phyloP scores from a whole-genome alignment of 2,797 vertebrate genomes.

The Steatocranus sp. region DNA sequence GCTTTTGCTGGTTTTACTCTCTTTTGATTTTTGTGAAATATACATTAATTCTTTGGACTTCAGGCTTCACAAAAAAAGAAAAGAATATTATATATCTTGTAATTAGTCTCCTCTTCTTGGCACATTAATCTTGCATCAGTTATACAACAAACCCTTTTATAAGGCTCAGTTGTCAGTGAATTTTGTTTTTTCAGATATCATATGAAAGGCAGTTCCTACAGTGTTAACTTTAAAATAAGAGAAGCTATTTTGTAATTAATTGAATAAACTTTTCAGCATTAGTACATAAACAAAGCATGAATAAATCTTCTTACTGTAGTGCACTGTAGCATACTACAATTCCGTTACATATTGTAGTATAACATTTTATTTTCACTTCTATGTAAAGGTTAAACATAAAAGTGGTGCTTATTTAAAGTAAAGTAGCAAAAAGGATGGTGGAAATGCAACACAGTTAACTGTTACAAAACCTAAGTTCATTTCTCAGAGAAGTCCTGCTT shows the following conservation, averaged over 20 bases:
- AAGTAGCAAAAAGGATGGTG: background rate
- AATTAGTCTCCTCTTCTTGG: background rate
- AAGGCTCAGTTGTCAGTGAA: background rate
- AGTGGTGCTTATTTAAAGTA: background rate
- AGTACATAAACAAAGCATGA: background rate
- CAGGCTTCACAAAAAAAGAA: background rate
- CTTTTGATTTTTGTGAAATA: background rate
- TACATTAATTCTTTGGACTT: background rate
- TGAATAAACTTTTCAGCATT: background rate
- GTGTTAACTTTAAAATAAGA: background rate
- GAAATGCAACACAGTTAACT: background rate
- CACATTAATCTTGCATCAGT: background rate
- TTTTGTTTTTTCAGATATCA: background rate
- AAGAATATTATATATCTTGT: background rate
- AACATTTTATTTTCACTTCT: background rate
- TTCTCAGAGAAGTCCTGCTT: background rate
- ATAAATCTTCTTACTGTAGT: background rate
- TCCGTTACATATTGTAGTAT: background rate
- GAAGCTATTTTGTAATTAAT: background rate
- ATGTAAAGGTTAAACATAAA: background rate
- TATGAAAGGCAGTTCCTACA: background rate
- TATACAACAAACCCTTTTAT: background rate
- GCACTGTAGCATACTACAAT: background rate
- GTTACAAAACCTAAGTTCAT: background rate
- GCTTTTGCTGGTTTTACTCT: background rate